Base-by-base conservation (phyloP, 2,888 invertebrate species). In the Caenorhabditis zanzibari region DNA sequence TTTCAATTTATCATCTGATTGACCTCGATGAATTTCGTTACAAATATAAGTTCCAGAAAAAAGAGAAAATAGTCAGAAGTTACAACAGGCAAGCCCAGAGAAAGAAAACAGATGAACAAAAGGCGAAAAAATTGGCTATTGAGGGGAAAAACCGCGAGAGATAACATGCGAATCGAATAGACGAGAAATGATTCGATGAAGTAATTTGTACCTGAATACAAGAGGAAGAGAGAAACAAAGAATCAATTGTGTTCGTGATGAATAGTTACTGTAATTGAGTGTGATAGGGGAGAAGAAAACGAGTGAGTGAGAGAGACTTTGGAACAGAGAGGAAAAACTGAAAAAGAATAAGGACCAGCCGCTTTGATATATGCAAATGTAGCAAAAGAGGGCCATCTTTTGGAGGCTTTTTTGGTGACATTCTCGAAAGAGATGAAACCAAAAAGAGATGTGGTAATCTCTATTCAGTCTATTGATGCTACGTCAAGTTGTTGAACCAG, bases 321-420 rank as follows among this genome's bases (percentile, higher is more conserved):
- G 47, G n/a, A 58, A 71, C n/a, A 58, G 26, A 44, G 58, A 71
- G 3, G 16, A 28, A 19, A 44, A 26, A n/a, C n/a, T n/a, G n/a
- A n/a, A 3, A 56, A 28, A 9, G 47, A 41, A 49, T 61, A n/a
- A 7, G 61, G 63, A 24, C 59, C 41, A 35, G 35, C 24, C 41
- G 38, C 68, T 75, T 75, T 66, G 47, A 75, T 66, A 41, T 71
- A 71, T 79, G 71, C 69, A 71, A 79, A 79, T 71, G 71, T 63
- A 64, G 69, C 63, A 79, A 77, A 76, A 44, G 14, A 32, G 56
- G 14, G 22, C 26, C 3, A 63, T 41, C 14, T 44, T 44, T 44
- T 24, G 63, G 26, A 54, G 19, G 41, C 61, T 63, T 44, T 44
- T n/a, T 63, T 28, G 35, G 22, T 41, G 61, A 41, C 61, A 59